phyloP scores from a whole-genome alignment of 2,113 vertebrate species.

The Lontra canadensis region DNA sequence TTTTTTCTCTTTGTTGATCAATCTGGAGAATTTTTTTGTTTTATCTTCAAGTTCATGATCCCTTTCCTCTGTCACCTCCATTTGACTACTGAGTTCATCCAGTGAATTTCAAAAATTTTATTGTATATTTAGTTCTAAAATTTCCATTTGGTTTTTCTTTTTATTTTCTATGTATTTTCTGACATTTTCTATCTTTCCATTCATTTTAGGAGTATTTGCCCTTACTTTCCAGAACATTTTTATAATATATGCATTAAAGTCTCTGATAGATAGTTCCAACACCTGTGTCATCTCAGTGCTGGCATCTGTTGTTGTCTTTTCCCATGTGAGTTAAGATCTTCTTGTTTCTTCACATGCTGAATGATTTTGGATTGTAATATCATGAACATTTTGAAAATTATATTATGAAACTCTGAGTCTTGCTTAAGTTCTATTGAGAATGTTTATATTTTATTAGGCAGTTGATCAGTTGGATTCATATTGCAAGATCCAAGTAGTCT shows the following conservation, averaged over 20 bases:
- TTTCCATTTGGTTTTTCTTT: constrained; percentile 10
- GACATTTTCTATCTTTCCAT: background rate
- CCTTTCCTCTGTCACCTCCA: background rate
- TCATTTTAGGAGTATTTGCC: background rate
- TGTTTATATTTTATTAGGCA: background rate
- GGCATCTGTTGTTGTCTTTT: background rate
- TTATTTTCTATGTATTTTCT: constrained; percentile 1
- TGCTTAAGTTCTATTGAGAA: constrained; percentile 3
- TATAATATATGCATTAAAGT: background rate
- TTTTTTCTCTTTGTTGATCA: background rate
- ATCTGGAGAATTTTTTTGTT: background rate
- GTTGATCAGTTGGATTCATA: background rate
- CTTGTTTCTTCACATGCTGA: background rate
- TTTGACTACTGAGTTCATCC: background rate
- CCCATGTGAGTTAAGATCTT: background rate
- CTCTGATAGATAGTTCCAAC: background rate
- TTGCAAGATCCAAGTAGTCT: background rate
- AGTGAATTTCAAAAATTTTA: background rate
- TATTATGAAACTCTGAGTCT: constrained; percentile 15
- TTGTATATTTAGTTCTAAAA: constrained; percentile 10
- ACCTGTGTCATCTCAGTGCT: background rate
- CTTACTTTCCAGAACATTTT: background rate
- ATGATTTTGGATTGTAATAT: background rate
- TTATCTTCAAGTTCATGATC: background rate
- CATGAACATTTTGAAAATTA: constrained; percentile 28